Percentiles rank a stretch among this genome's conserved stretches.
Conservation (phyloP, 2,888 invertebrate genomes). For the Choreutis nemorana region DNA sequence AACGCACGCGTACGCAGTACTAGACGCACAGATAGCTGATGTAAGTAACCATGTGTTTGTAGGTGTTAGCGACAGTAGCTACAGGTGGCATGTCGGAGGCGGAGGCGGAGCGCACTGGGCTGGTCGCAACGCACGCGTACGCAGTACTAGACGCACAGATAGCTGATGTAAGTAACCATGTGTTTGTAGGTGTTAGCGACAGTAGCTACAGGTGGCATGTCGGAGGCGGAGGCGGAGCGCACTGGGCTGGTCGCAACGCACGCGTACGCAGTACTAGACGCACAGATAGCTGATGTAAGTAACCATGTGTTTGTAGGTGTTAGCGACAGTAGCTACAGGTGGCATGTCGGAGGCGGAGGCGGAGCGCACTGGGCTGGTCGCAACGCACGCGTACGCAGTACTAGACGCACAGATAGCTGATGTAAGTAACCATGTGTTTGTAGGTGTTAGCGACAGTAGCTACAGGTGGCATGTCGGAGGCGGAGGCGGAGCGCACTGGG, state of each 20-base stretch:
- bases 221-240: constrained; percentile 85
- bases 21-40: constrained; percentile 72
- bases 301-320: constrained; percentile 76
- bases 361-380: constrained; percentile 88
- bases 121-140: constrained; percentile 80
- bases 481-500: constrained; percentile 85
- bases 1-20: constrained; percentile 80
- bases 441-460: constrained; percentile 83
- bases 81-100: constrained; percentile 98
- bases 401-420: constrained; percentile 80
- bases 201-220: constrained; percentile 95
- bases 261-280: constrained; percentile 78
- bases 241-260: constrained; percentile 73
- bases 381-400: constrained; percentile 94
- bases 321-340: constrained; percentile 88
- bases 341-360: constrained; percentile 77
- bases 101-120: constrained; percentile 73
- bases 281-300: constrained; percentile 71
- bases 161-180: constrained; percentile 71
- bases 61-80: constrained; percentile 82
- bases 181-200: constrained; percentile 81
- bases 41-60: constrained; percentile 71
- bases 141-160: constrained; percentile 72
- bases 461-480: constrained; percentile 81
- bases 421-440: constrained; percentile 75